These are phyloP conservation scores for Glaucomys volans DNA, from an alignment of 2,113 vertebrate species.

Conservation along the genomic window DNA sequence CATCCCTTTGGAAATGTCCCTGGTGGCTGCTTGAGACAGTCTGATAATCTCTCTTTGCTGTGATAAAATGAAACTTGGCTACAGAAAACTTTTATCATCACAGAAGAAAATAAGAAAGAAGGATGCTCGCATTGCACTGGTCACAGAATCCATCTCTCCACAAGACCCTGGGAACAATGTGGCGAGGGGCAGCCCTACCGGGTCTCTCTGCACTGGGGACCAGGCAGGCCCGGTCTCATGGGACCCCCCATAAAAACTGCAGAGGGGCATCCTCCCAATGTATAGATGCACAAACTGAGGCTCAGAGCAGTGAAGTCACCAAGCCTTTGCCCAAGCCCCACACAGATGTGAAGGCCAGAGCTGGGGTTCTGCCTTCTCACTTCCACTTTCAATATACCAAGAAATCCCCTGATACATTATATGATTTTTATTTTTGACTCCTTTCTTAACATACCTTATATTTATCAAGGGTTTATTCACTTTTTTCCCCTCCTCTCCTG, in stretches of 20 bases:
- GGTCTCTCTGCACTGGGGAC: neutral
- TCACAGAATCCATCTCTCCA: neutral
- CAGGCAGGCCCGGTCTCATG: neutral
- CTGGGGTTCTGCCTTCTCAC: neutral
- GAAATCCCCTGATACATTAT: neutral
- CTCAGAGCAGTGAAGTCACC: neutral
- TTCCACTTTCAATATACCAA: neutral
- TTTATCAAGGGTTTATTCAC: neutral
- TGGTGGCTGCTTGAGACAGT: neutral
- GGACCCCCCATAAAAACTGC: neutral
- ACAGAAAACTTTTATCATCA: neutral
- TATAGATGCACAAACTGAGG: neutral
- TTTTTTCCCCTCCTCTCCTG: neutral
- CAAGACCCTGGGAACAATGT: neutral
- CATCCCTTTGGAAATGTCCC: constrained; percentile 13
- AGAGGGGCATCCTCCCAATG: neutral
- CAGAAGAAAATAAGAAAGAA: neutral
- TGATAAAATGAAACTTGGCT: constrained; percentile 18
- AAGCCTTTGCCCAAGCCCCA: neutral
- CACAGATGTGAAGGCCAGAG: neutral
- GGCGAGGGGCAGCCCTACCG: fast-evolving
- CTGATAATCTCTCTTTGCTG: constrained; percentile 4
- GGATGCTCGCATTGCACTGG: fast-evolving
- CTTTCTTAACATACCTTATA: neutral
- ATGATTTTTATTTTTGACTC: neutral